Conservation (phyloP, 2,797 vertebrate species). For the Percopsis omiscomaycus region DNA sequence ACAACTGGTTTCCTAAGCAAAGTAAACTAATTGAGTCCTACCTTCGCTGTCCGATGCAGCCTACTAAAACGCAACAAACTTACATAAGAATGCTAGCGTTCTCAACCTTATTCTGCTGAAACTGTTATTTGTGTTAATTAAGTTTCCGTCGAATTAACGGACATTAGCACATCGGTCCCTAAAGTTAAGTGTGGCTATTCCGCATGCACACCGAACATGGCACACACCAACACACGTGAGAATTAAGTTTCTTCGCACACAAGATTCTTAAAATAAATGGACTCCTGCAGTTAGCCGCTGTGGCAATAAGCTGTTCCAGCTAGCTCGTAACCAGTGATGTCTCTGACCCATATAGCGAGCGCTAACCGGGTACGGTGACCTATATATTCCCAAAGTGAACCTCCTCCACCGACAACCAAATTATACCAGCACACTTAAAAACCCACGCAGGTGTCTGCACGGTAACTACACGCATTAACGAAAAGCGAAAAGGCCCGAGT, state of each 20-base stretch:
- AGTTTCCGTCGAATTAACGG: no score
- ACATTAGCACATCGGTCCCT: no score
- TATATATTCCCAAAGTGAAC: constrained; percentile 7
- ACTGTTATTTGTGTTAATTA: no score
- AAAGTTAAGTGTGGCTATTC: no score
- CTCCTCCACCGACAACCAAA: rapidly evolving
- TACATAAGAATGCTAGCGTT: no score
- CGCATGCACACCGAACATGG: no score
- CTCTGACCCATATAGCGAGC: constrained; percentile 63
- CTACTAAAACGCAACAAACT: no score
- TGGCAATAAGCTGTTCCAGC: constrained; percentile 59
- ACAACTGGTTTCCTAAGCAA: no score
- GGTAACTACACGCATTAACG: background rate
- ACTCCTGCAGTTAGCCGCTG: constrained; percentile 2
- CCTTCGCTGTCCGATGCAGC: no score
- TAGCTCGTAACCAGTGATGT: constrained; percentile 35
- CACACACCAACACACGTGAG: background rate
- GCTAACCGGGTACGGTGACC: constrained; percentile 40
- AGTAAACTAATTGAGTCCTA: no score
- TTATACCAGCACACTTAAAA: rapidly evolving
- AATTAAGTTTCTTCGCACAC: background rate
- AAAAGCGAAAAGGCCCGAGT: constrained; percentile 11
- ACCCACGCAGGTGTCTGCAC: background rate
- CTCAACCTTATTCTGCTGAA: no score
- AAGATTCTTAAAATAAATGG: background rate